Evolutionary conservation across 2,113 vertebrate genomes (phyloP).

Genomic region (Recurvirostra avosetta): DNA sequence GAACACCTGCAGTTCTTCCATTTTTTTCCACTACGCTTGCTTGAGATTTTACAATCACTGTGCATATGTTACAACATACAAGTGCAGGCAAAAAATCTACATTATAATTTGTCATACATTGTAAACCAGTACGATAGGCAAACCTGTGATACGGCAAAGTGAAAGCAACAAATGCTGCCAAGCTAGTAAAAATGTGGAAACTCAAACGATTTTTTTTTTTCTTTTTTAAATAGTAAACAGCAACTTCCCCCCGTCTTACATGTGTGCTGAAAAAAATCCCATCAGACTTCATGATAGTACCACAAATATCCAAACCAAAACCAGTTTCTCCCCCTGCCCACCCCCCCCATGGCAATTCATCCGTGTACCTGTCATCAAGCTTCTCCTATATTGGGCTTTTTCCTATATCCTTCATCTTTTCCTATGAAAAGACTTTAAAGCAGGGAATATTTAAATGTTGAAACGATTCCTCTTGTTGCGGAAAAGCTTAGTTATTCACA

Average conservation of each 20-base stretch:
- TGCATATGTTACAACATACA: slow-evolving; percentile 63
- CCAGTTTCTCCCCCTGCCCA: neutral
- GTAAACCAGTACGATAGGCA: slow-evolving; percentile 76
- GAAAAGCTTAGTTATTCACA: slow-evolving; percentile 1
- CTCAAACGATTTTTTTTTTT: neutral
- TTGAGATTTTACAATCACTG: slow-evolving; percentile 64
- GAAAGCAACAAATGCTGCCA: slow-evolving; percentile 65
- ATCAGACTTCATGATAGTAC: neutral
- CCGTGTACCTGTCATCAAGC: neutral
- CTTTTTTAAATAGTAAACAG: neutral
- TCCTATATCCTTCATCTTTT: neutral
- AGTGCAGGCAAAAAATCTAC: slow-evolving; percentile 67
- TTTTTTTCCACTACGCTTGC: neutral
- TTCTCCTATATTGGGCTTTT: neutral
- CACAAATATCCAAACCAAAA: neutral
- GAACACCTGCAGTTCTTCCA: neutral
- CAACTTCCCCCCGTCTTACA: slow-evolving; percentile 20
- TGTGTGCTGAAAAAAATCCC: neutral
- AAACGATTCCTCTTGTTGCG: slow-evolving; percentile 21
- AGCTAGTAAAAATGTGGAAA: slow-evolving; percentile 58
- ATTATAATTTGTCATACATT: slow-evolving; percentile 57
- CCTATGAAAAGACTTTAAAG: neutral
- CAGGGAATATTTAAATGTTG: neutral
- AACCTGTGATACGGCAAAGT: slow-evolving; percentile 63
- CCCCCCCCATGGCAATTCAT: neutral